Conservation (phyloP, 2,888 invertebrate species). For the Andrena bicolor region DNA sequence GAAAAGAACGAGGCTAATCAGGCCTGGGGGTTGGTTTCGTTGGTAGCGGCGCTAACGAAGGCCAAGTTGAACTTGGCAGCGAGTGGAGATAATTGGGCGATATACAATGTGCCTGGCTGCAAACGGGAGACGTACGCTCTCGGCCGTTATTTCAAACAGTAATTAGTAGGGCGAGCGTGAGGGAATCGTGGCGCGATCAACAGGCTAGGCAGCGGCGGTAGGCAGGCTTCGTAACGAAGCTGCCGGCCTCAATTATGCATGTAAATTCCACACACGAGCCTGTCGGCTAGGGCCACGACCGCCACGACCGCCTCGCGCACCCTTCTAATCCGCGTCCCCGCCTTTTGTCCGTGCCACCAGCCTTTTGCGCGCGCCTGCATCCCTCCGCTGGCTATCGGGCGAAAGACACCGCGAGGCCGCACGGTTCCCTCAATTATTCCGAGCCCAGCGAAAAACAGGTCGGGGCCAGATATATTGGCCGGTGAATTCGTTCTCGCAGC, state of each 20-base stretch:
- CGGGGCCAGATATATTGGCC: no score
- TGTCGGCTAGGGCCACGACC: not conserved
- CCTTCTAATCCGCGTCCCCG: conserved; percentile 23
- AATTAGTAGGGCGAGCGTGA: conserved; percentile 58
- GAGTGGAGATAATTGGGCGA: conserved; percentile 59
- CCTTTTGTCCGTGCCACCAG: conserved; percentile 29
- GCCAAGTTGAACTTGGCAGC: conserved; percentile 39
- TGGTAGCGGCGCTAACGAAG: conserved; percentile 25
- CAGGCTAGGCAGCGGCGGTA: conserved; percentile 47
- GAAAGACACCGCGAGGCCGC: conserved; percentile 9
- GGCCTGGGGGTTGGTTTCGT: not conserved
- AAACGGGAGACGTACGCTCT: conserved; percentile 34
- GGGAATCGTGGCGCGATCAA: conserved; percentile 63
- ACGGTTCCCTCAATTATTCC: conserved; percentile 4
- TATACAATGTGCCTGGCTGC: conserved; percentile 38
- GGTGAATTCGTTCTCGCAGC: no score
- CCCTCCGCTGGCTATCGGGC: not conserved
- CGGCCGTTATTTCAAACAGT: conserved; percentile 64
- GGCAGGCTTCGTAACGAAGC: conserved; percentile 63
- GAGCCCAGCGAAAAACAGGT: not conserved
- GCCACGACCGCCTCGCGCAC: not conserved
- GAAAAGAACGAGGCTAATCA: not conserved
- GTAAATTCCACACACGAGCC: conserved; percentile 58
- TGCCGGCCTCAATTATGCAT: conserved; percentile 64
- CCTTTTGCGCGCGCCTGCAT: not conserved